Percentiles rank a stretch among this genome's conserved stretches.
Conservation (phyloP, 1,140 invertebrate species). For the Muscidifurax raptorellus region DNA sequence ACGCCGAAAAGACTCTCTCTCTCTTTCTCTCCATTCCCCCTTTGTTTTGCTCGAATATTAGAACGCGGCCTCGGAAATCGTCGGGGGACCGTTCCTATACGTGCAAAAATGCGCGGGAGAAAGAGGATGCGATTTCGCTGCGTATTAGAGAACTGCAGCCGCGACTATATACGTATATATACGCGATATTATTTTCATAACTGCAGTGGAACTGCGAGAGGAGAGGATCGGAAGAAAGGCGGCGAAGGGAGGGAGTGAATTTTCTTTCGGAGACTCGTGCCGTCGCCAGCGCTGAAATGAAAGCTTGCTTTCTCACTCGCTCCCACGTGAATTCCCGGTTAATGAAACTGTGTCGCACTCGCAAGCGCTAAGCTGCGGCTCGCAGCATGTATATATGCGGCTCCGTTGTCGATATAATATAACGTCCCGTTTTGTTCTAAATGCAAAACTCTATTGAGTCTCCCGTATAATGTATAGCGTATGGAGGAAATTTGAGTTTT, state of each 20-base stretch:
- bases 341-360: slow-evolving; percentile 19
- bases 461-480: no score
- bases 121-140: slow-evolving; percentile 3
- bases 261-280: not conserved
- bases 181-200: slow-evolving; percentile 33
- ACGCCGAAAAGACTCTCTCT: not conserved
- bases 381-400: not conserved
- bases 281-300: not conserved
- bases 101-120: not conserved
- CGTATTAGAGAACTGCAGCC: not conserved
- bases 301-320: not conserved
- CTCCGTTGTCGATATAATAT: not conserved
- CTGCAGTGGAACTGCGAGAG: not conserved
- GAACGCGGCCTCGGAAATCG: not conserved
- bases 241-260: not conserved
- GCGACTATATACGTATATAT: not conserved
- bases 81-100: slow-evolving; percentile 1
- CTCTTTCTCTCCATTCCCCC: not conserved
- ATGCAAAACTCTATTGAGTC: slow-evolving; percentile 37
- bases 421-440: not conserved
- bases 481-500: no score
- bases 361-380: not conserved
- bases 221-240: not conserved
- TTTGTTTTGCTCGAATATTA: slow-evolving; percentile 34
- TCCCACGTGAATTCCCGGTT: not conserved